A percentile compares a stretch with the other conserved stretches of the same genome.
Conservation (phyloP, 2,113 vertebrate species). For the Empidonax alnorum region DNA sequence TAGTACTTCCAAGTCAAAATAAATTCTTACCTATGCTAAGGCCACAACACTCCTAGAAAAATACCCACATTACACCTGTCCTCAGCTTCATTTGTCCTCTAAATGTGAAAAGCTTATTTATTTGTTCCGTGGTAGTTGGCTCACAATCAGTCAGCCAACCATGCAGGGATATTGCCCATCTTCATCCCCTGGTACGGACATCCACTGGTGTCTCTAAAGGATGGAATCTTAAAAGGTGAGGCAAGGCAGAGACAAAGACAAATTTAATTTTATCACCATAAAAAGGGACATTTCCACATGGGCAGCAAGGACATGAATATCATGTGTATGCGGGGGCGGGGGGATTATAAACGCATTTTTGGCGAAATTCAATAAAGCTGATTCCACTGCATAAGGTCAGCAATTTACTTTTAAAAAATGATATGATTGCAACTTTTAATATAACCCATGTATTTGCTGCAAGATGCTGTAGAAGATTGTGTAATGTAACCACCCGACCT, state of each 20-base stretch:
- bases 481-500: constrained; percentile 79
- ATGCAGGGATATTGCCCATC: constrained; percentile 1
- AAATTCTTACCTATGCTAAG: neutral
- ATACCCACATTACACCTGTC: neutral
- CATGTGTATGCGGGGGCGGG: constrained; percentile 66
- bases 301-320: constrained; percentile 82
- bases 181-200: constrained; percentile 19
- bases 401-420: constrained; percentile 84
- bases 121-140: constrained; percentile 22
- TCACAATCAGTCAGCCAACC: neutral
- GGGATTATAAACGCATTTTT: constrained; percentile 82
- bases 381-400: constrained; percentile 87
- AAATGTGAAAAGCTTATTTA: constrained; percentile 52
- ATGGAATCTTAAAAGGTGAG: constrained; percentile 77
- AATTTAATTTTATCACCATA: constrained; percentile 82
- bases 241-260: constrained; percentile 67
- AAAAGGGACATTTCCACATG: constrained; percentile 79
- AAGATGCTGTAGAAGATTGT: constrained; percentile 77
- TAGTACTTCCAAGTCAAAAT: neutral
- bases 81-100: constrained; percentile 21
- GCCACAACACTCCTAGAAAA: neutral
- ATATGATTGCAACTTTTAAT: constrained; percentile 85
- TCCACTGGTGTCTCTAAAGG: constrained; percentile 47
- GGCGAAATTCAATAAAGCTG: constrained; percentile 88
- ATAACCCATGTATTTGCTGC: constrained; percentile 83